These are phyloP conservation scores for Pangasianodon gigas DNA, from an alignment of 2,113 vertebrate species.

Conservation along the genomic window DNA sequence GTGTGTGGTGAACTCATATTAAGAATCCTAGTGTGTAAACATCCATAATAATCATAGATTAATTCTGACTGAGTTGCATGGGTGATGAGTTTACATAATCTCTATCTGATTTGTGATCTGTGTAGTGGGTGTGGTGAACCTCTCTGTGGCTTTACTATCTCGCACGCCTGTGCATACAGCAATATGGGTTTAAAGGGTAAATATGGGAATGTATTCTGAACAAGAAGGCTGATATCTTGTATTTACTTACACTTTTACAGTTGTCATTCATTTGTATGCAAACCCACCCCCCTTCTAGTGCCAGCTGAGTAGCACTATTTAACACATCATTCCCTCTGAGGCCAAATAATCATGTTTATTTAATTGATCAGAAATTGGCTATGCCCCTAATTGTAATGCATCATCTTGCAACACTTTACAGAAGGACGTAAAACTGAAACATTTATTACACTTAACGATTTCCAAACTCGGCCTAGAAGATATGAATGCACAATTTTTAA, in stretches of 20 bases:
- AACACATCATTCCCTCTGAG: not conserved
- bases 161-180: conserved; percentile 9
- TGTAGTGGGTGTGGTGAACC: conserved; percentile 28
- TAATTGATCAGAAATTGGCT: not conserved
- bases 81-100: conserved; percentile 47
- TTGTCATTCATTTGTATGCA: not conserved
- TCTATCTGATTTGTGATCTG: conserved; percentile 31
- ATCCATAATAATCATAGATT: conserved; percentile 51
- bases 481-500: conserved; percentile 10
- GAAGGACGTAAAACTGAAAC: not conserved
- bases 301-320: too few species aligned
- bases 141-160: conserved; percentile 23
- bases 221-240: not conserved
- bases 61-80: conserved; percentile 31
- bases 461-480: not conserved
- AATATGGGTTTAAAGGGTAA: conserved; percentile 5
- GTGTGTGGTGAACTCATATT: conserved; percentile 38
- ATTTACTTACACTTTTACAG: not conserved
- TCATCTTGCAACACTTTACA: not conserved
- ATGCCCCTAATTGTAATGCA: too few species aligned
- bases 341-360: not conserved
- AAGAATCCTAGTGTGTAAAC: conserved; percentile 51
- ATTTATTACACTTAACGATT: not conserved
- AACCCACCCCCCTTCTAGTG: too few species aligned
- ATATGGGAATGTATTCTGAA: not conserved